Conservation (phyloP, 2,888 invertebrate genomes). For the Ctena decussata region DNA sequence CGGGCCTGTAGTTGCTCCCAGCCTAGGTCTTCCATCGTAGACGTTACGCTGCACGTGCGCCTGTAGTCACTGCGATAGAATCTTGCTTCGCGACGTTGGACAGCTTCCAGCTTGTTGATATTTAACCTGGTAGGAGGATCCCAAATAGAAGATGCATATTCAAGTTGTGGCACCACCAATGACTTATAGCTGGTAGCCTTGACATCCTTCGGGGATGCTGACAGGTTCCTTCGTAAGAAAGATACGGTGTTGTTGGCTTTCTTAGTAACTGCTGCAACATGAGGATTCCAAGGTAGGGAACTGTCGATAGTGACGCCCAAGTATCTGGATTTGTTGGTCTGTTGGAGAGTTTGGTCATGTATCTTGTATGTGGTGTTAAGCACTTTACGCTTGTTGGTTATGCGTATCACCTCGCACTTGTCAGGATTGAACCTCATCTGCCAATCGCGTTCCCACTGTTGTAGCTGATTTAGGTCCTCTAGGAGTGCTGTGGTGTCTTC, state of each 20-base stretch:
- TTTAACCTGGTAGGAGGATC: constrained; percentile 35
- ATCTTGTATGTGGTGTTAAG: not conserved
- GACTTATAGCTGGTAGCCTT: constrained; percentile 46
- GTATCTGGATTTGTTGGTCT: too few relatives aligned
- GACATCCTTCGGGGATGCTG: constrained; percentile 19
- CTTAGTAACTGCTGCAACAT: constrained; percentile 26
- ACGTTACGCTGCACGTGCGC: constrained; percentile 37
- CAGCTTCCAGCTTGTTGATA: constrained; percentile 32
- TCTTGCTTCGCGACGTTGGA: constrained; percentile 48
- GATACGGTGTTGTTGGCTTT: constrained; percentile 46
- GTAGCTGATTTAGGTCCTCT: not conserved
- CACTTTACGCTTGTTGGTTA: not conserved
- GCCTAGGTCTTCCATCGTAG: constrained; percentile 35
- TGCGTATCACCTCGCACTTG: not conserved
- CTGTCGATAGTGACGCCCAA: constrained; percentile 49
- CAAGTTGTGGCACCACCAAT: constrained; percentile 36
- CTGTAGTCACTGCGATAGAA: constrained; percentile 33
- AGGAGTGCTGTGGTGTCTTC: not conserved
- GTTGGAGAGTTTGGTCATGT: not conserved
- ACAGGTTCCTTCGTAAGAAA: constrained; percentile 37
- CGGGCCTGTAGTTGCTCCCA: not conserved
- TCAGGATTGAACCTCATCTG: not conserved
- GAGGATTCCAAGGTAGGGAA: constrained; percentile 29
- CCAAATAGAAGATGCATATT: constrained; percentile 47
- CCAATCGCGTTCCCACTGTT: not conserved